phyloP scores from a whole-genome alignment of 2,888 invertebrate genomes.

The Nephrotoma appendiculata region DNA sequence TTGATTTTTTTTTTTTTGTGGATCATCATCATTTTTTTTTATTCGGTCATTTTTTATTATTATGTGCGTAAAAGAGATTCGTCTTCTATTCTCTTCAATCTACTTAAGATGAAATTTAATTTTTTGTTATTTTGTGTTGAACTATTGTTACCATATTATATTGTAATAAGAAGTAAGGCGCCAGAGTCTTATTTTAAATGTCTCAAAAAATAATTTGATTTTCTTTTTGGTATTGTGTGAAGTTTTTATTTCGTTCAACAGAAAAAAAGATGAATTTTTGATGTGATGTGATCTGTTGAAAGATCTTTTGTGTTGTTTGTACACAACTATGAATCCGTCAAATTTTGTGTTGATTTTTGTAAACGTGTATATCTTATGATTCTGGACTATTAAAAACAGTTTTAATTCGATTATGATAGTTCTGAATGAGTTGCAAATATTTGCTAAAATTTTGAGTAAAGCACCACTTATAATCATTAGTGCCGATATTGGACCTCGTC shows the following conservation, averaged over 20 bases:
- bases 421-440: background rate
- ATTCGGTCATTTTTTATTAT: background rate
- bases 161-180: background rate
- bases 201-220: background rate
- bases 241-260: background rate
- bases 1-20: background rate
- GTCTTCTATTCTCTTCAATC: background rate
- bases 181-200: background rate
- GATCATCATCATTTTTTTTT: background rate
- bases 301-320: background rate
- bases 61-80: background rate
- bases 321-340: background rate
- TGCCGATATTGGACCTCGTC: background rate
- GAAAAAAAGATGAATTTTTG: background rate
- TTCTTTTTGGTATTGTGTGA: background rate
- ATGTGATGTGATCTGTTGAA: background rate
- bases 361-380: background rate
- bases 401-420: background rate
- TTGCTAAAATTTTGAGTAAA: background rate
- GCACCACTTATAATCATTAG: background rate
- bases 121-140: background rate
- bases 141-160: background rate
- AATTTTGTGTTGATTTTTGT: background rate
- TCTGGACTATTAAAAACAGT: background rate
- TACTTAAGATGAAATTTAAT: background rate